A percentile compares a stretch with the other conserved stretches of the same genome.
These are phyloP conservation scores for Aphelocoma californica DNA, from an alignment of 2,797 vertebrate species.

Conservation along the genomic window DNA sequence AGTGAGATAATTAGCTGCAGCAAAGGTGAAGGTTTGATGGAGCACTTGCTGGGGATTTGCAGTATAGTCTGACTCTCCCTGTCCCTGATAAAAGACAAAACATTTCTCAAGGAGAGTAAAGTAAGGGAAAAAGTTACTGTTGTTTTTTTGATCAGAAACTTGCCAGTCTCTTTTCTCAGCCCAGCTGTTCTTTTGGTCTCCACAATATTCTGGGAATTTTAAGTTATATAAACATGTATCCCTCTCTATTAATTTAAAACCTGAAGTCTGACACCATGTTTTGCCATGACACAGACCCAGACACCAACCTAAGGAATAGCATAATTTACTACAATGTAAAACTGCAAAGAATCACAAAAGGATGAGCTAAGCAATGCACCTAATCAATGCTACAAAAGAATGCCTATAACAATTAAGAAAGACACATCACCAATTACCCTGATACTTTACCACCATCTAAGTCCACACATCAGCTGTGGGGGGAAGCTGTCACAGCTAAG, in stretches of 20 bases:
- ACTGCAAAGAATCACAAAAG: not conserved
- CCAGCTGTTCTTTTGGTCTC: not conserved
- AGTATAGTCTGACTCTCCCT: not conserved
- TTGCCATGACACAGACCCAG: not conserved
- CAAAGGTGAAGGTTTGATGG: conserved; percentile 5
- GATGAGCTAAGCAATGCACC: not conserved
- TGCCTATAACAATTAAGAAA: not conserved
- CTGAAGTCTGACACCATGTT: not conserved
- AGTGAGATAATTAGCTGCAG: not conserved
- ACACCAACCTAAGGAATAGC: not conserved
- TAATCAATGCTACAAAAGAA: not conserved
- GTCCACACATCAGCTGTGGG: not conserved
- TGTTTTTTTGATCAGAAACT: not conserved
- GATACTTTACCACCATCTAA: not conserved
- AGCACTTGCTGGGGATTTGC: not conserved
- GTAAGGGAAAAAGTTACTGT: not conserved
- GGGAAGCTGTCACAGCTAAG: not conserved
- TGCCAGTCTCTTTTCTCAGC: not conserved
- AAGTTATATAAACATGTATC: not conserved
- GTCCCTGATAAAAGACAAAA: not conserved
- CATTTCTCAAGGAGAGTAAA: not conserved
- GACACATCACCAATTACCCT: not conserved
- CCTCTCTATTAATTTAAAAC: not conserved
- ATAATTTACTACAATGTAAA: not conserved
- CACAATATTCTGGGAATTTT: not conserved